Conservation (phyloP, 1,140 invertebrate species). For the Drosophila repleta region DNA sequence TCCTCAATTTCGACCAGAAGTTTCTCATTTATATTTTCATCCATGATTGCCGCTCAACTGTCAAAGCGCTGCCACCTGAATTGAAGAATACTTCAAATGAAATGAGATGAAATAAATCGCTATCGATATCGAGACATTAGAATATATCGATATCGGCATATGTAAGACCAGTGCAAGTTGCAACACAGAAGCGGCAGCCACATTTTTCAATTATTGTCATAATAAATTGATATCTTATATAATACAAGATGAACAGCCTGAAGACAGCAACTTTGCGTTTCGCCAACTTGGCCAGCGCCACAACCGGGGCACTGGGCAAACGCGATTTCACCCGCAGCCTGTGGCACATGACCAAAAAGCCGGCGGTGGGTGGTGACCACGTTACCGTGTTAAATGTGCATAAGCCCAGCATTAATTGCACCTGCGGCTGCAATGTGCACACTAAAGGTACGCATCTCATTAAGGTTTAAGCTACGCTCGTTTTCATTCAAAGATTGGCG, state of each 20-base stretch:
- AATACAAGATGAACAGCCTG: slow-evolving; percentile 89
- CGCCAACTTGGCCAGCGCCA: slow-evolving; percentile 84
- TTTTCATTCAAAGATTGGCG: not conserved
- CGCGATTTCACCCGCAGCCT: slow-evolving; percentile 87
- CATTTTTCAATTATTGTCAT: slow-evolving; percentile 50
- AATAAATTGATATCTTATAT: slow-evolving; percentile 55
- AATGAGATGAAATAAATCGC: no score
- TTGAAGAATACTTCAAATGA: not conserved
- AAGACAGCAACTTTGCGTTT: slow-evolving; percentile 86
- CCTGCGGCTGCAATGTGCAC: slow-evolving; percentile 87
- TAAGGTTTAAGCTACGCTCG: not conserved
- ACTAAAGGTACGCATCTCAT: slow-evolving; percentile 87
- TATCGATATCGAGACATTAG: slow-evolving; percentile 13
- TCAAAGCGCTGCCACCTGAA: slow-evolving; percentile 21
- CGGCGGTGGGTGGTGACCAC: slow-evolving; percentile 54
- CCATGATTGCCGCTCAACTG: slow-evolving; percentile 3
- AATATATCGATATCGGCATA: slow-evolving; percentile 11
- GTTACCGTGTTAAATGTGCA: slow-evolving; percentile 74
- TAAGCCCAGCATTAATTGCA: slow-evolving; percentile 85
- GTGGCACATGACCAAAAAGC: slow-evolving; percentile 88
- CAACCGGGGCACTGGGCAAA: slow-evolving; percentile 85
- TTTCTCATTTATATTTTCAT: slow-evolving; percentile 40
- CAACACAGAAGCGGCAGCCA: slow-evolving; percentile 43
- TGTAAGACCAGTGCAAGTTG: slow-evolving; percentile 41
- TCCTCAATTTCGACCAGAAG: slow-evolving; percentile 50